Conservation (phyloP, 2,113 vertebrate species). For the Myocastor coypus region DNA sequence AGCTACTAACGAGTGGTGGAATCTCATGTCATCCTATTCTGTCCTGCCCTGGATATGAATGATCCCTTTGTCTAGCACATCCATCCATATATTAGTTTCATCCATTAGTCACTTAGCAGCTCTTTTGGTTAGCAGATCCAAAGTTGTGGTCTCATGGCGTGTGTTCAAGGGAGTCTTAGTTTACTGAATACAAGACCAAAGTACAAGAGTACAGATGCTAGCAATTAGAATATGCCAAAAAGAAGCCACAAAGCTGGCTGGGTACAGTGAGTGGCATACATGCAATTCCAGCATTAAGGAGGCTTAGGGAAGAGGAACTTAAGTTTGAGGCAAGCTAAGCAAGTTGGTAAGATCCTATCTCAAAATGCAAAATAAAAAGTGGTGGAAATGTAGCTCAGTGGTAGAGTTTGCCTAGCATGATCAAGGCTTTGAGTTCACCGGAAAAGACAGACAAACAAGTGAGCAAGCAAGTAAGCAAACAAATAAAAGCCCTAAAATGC, state of each 20-base stretch:
- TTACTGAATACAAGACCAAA: background rate
- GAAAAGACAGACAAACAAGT: too few species aligned
- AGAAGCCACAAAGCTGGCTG: background rate
- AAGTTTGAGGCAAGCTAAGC: background rate
- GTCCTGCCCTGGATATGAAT: background rate
- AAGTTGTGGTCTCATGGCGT: background rate
- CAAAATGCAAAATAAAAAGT: background rate
- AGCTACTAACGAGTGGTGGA: background rate
- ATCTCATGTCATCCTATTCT: background rate
- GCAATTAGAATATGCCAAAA: background rate
- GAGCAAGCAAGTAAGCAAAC: too few species aligned
- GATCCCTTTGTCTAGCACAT: background rate
- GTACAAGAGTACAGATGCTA: background rate
- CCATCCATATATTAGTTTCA: background rate
- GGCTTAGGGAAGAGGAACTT: background rate
- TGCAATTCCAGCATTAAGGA: background rate
- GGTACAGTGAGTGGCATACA: background rate
- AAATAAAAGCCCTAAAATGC: background rate
- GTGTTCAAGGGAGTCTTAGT: background rate
- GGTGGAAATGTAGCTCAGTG: background rate
- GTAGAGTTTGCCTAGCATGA: background rate
- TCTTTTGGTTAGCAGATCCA: background rate
- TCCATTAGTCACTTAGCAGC: background rate
- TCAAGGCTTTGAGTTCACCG: background rate
- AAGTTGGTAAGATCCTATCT: background rate